phyloP scores from a whole-genome alignment of 2,113 vertebrate genomes.

The Poecile atricapillus region DNA sequence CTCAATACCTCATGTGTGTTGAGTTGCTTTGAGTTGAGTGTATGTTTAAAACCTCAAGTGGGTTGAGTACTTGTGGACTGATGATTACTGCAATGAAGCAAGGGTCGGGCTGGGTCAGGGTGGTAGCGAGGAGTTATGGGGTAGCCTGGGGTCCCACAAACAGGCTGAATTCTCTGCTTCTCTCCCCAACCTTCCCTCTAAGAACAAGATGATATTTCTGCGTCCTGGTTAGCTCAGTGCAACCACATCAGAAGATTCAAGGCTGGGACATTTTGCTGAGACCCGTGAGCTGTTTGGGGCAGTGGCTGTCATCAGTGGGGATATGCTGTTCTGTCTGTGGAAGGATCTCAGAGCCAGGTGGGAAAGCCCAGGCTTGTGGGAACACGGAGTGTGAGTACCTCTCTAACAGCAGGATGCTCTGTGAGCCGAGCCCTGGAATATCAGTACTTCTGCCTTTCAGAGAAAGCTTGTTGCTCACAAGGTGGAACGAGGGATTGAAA shows the following conservation, averaged over 20 bases:
- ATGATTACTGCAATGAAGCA: not conserved
- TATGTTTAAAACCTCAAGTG: not conserved
- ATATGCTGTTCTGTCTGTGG: conserved; percentile 28
- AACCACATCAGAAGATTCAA: not conserved
- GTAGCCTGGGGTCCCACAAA: not conserved
- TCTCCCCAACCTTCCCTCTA: not conserved
- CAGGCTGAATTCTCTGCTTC: not conserved
- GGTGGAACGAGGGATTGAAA: conserved; percentile 65
- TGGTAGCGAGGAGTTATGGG: not conserved
- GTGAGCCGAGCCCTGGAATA: conserved; percentile 50
- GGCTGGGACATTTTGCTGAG: conserved; percentile 44
- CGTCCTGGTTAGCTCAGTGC: not conserved
- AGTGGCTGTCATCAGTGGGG: conserved; percentile 25
- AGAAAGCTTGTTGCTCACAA: conserved; percentile 61
- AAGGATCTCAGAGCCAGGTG: conserved; percentile 31
- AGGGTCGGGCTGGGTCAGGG: not conserved
- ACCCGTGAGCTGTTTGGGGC: conserved; percentile 10
- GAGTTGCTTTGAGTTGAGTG: conserved; percentile 12
- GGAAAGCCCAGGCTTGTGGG: conserved; percentile 55
- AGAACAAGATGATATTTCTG: not conserved
- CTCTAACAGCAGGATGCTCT: conserved; percentile 33
- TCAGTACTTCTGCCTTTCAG: conserved; percentile 44
- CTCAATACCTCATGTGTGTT: conserved; percentile 25
- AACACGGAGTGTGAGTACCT: conserved; percentile 13
- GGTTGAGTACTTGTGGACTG: not conserved